Base-by-base conservation (phyloP, 1,140 invertebrate species). In the Copidosoma floridanum region DNA sequence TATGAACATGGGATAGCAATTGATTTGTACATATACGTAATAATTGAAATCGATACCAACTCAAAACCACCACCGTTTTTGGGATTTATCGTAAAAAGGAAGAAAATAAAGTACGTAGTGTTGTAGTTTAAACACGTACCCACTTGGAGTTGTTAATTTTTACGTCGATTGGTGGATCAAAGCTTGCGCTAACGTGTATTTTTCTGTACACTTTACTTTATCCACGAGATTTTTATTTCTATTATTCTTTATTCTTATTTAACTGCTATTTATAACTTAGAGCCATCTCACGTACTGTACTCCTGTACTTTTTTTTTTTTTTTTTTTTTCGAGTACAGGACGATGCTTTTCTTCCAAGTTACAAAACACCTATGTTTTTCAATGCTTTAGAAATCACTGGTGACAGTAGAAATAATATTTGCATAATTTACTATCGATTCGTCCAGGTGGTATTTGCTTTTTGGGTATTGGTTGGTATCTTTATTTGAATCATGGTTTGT, bases 11-110 rank as follows among this genome's bases (percentile, higher is more conserved):
- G 23, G 35, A 67, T 65, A 70, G 68, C 65, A 71, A 70, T 69
- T 75, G 66, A 72, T 67, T 74, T 67, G 68, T 70, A 59, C 62
- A 60, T 74, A 66, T 65, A n/a, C n/a, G n/a, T n/a, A 72, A 67
- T 66, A 73, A 66, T 71, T 72, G 63, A 67, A 71, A 60, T 23
- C 66, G 72, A 79, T 77, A 79, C 73, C 75, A 79, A 77, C 71
- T 69, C 58, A 74, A 76, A 58, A 73, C 71, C 71, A 72, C 69
- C 71, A 77, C 73, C 69, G 72, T 60, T 62, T 44, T 29, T 51
- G n/a, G 35, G n/a, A 46, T 52, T 52, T 5, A 41, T n/a, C n/a
- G n/a, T n/a, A n/a, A n/a, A n/a, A n/a, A n/a, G n/a, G n/a, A n/a
- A n/a, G n/a, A n/a, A n/a, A n/a, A n/a, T n/a, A n/a, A n/a, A n/a